These are phyloP conservation scores for Mungos mungo DNA, from an alignment of 2,113 vertebrate genomes.

Conservation along the genomic window DNA sequence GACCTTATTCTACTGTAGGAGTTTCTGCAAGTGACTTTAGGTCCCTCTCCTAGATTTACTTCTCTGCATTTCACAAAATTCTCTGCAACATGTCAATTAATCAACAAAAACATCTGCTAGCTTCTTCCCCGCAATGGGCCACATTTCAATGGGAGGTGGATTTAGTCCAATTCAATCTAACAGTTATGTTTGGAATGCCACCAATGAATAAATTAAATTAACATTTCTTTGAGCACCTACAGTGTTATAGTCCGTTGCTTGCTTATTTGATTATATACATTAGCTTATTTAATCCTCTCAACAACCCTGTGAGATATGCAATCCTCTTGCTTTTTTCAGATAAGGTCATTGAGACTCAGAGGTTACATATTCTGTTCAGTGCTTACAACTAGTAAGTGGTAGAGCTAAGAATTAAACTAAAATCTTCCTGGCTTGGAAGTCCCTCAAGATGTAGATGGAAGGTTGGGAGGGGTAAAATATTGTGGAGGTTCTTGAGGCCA, in stretches of 20 bases:
- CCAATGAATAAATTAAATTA: neutral
- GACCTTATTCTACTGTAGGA: neutral
- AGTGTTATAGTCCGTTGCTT: neutral
- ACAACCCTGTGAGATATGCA: neutral
- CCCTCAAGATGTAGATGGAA: neutral
- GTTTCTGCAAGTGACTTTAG: neutral
- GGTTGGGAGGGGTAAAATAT: neutral
- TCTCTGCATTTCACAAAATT: neutral
- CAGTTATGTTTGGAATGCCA: constrained; percentile 10
- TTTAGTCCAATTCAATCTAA: neutral
- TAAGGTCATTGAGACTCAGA: neutral
- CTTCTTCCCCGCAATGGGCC: neutral
- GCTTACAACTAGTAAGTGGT: neutral
- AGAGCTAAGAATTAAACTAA: neutral
- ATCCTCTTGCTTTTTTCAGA: neutral
- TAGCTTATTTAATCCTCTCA: neutral
- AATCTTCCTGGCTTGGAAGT: neutral
- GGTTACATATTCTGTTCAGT: neutral
- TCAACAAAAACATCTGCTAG: neutral
- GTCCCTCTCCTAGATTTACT: neutral
- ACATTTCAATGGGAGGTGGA: neutral
- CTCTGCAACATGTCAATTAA: neutral
- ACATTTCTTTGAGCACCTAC: neutral
- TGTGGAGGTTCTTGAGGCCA: neutral
- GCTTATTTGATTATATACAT: neutral